Evolutionary conservation across 2,888 invertebrate species (phyloP), one percentile per base, ranked within the genome.

Genomic region (Drosophila hamatofila): DNA sequence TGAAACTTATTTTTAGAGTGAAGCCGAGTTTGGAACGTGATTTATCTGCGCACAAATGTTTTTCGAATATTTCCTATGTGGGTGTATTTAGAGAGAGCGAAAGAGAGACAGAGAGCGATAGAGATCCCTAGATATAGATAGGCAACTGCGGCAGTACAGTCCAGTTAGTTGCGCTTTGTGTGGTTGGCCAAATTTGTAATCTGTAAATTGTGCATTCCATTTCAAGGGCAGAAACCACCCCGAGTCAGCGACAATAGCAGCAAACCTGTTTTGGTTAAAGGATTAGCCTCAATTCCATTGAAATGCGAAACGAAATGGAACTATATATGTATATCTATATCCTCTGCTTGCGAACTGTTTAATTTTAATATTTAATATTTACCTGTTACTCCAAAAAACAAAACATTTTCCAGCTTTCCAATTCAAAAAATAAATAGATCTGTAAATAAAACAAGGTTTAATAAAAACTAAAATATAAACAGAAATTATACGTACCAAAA

Each of bases 1-100:
- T 33, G 72, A 78, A 84, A 84, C 83, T 84, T 84, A 84, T 84
- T 84, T 84, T 81, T 84, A 84, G 88, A 83, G 77, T 62, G 68
- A 72, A 62, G 63, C 61, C 27, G 44, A 55, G 30, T 25, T 59
- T n/a, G 25, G 37, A 41, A 79, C 75, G 83, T 85, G 80, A 80
- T 88, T 85, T 85, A 82, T 83, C 75, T 80, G 69, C 59, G 71
- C 72, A 58, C 83, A 83, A 75, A 80, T 86, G 83, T 72, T 66
- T 67, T 60, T 59, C 42, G 59, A 71, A 69, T 61, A 63, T 44
- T 57, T 39, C 44, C 27, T 61, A 62, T 83, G 83, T 86, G 89
- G 78, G 87, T 63, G 68, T 62, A 54, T 41, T 11, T 33, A 58
- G 59, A 49, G 61, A 79, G 80, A 72, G 62, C 0, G 21, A 58